These are phyloP conservation scores for Montipora capitata DNA, from an alignment of 92 coral and sea anemone genomes.

Conservation along the genomic window DNA sequence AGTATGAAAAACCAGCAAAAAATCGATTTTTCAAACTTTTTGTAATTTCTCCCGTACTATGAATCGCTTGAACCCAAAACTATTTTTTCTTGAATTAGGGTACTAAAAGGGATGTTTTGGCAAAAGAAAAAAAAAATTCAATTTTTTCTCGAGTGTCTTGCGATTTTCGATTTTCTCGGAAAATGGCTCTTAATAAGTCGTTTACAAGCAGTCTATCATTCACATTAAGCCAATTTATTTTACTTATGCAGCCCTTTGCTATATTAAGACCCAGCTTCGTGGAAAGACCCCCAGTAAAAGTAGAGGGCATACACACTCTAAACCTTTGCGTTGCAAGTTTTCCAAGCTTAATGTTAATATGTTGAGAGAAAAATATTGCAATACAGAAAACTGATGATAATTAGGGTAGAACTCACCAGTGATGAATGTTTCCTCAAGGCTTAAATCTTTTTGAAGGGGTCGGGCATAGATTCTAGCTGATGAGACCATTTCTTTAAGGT, in stretches of 20 bases:
- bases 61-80: no score
- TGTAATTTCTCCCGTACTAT: no score
- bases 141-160: no score
- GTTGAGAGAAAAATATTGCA: not conserved
- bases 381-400: constrained; percentile 1
- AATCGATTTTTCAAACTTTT: no score
- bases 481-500: constrained; percentile 53
- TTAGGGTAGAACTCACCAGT: constrained; percentile 34
- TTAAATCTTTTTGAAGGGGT: constrained; percentile 50
- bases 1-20: no score
- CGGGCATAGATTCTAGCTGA: constrained; percentile 56
- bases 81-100: no score
- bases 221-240: no score
- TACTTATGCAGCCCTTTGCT: not conserved
- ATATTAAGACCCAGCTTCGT: constrained; percentile 13
- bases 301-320: constrained; percentile 21
- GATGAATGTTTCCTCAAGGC: constrained; percentile 44
- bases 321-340: not conserved
- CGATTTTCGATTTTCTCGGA: no score
- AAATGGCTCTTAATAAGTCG: no score
- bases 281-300: constrained; percentile 39
- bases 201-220: no score
- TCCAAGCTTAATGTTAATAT: constrained; percentile 17
- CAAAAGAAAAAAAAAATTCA: no score
- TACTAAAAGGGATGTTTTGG: no score